Evolutionary conservation across 2,113 vertebrate genomes (phyloP), one percentile per base, ranked within the genome.

Genomic region (Cyphomyrus plagiostoma): DNA sequence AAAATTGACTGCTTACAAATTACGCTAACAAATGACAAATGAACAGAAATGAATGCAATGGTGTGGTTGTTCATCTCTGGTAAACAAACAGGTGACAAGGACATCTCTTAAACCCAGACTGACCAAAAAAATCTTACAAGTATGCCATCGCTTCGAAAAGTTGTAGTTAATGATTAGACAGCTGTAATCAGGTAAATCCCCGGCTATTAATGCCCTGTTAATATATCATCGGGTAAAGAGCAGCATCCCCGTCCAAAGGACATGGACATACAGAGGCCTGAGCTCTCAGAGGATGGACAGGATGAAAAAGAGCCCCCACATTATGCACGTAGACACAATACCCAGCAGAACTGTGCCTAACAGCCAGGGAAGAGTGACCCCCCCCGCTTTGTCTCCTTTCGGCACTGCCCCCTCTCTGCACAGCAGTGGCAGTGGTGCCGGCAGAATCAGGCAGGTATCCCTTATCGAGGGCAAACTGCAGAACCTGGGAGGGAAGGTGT

Each of bases 251-350:
- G 70, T 87, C 82, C 77, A 89, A 87, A 21, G 74, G 35, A 83
- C 70, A 83, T 39, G 4, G 3, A 53, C 62, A 7, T 56, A 30
- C 26, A 8, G 88, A 82, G 35, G 5, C 39, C 74, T 23, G 62
- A 88, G 90, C 39, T 7, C 53, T 80, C 5, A 21, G 42, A 80
- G 9, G 50, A 85, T 56, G 70, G 46, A 5, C 3, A 74, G 89
- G 91, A 83, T 90, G 89, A 49, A 90, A 42, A 88, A 66, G 80
- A 74, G 70, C 45, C 17, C 77, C 26, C 74, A 90, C 46, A 45
- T 58, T 49, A 50, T 23, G 35, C 56, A 23, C 90, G 53, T 13
- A 95, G 93, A 91, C 94, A 94, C 92, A 95, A 95, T 92, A 94
- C 83, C 84, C 46, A 17, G 53, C 85, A 46, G 88, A 58, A 30